A percentile compares a stretch with the other conserved stretches of the same genome.
phyloP scores from a whole-genome alignment of 2,797 vertebrate species.

The Otus scops region DNA sequence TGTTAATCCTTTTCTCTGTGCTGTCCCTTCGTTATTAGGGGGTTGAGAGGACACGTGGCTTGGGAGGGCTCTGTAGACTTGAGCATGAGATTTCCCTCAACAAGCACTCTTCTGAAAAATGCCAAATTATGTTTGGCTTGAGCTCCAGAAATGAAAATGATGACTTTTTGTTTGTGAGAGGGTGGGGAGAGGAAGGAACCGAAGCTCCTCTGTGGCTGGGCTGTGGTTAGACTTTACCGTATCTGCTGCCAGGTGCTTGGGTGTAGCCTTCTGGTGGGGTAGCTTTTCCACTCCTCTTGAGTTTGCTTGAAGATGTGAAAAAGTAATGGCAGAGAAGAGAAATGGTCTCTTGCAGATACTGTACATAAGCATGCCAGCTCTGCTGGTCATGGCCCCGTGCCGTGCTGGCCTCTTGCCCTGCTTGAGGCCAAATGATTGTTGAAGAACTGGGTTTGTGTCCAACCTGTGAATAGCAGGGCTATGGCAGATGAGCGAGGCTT shows the following conservation, averaged over 20 bases:
- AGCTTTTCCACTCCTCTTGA: neutral
- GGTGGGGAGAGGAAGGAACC: neutral
- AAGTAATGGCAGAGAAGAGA: neutral
- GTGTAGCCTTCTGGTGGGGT: neutral
- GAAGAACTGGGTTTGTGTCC: neutral
- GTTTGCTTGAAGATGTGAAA: neutral
- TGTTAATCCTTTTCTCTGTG: neutral
- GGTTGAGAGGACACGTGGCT: neutral
- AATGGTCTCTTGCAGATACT: neutral
- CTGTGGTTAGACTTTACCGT: neutral
- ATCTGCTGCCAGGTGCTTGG: neutral
- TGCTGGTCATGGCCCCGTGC: rapidly evolving
- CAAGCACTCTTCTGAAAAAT: neutral
- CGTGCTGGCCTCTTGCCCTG: neutral
- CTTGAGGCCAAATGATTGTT: neutral
- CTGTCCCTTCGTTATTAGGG: neutral
- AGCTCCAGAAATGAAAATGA: neutral
- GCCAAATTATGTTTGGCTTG: neutral
- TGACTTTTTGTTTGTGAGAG: neutral
- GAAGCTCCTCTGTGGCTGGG: neutral
- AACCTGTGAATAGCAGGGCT: neutral
- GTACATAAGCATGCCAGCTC: rapidly evolving
- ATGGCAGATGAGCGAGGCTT: neutral
- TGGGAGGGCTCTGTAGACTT: neutral
- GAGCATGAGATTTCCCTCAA: neutral